Percentiles rank a stretch among this genome's conserved stretches.
phyloP scores from a whole-genome alignment of 2,888 invertebrate species.

The Drosophila mettleri region DNA sequence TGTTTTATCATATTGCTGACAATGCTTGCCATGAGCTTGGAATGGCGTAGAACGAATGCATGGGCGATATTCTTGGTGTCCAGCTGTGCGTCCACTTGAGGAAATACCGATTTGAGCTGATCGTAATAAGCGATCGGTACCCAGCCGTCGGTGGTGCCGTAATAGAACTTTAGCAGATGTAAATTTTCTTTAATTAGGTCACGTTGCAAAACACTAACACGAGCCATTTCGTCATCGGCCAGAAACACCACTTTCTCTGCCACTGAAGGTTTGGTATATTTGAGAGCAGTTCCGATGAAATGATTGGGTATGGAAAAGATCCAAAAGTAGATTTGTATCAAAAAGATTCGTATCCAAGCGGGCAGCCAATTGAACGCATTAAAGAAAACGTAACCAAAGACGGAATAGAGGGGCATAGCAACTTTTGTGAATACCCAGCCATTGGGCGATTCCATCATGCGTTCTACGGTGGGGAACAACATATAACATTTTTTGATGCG shows the following conservation, averaged over 20 bases:
- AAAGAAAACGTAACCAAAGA: conserved; percentile 85
- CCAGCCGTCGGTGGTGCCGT: conserved; percentile 93
- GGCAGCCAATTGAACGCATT: conserved; percentile 87
- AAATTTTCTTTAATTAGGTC: conserved; percentile 87
- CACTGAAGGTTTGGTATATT: conserved; percentile 87
- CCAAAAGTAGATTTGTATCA: conserved; percentile 87
- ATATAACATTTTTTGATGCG: conserved; percentile 89
- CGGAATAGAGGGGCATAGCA: conserved; percentile 86
- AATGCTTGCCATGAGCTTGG: conserved; percentile 86
- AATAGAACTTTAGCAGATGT: conserved; percentile 91
- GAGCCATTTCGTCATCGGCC: conserved; percentile 92
- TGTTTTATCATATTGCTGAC: conserved; percentile 83
- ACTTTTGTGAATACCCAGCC: conserved; percentile 89
- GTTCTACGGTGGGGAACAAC: conserved; percentile 94
- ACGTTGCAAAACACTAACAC: conserved; percentile 89
- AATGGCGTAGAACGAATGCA: conserved; percentile 91
- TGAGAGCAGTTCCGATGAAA: conserved; percentile 86
- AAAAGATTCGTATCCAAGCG: conserved; percentile 84
- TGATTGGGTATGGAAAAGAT: conserved; percentile 86
- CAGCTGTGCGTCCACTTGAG: conserved; percentile 87
- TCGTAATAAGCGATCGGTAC: conserved; percentile 90
- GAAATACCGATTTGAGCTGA: conserved; percentile 87
- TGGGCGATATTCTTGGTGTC: conserved; percentile 89
- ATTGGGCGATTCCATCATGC: conserved; percentile 91
- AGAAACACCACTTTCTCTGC: conserved; percentile 89